phyloP scores from a whole-genome alignment of 1,140 invertebrate genomes.

The Planococcus citri region DNA sequence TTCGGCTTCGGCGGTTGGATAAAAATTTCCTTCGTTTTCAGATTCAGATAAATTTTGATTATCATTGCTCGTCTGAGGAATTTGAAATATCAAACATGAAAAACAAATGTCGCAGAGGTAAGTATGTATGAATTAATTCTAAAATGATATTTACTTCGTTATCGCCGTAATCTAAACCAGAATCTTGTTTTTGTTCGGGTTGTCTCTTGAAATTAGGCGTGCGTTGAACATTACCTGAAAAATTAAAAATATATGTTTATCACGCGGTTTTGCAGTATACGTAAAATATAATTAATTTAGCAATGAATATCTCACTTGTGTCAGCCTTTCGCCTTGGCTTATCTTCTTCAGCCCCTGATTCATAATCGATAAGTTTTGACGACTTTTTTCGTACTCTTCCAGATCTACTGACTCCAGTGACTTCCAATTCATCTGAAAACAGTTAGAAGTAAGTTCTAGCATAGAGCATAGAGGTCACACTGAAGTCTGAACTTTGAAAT shows the following conservation, averaged over 20 bases:
- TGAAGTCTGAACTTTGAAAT: no score
- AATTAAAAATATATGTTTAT: neutral
- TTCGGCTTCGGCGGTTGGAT: constrained; percentile 1
- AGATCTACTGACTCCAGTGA: constrained; percentile 71
- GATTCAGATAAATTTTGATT: constrained; percentile 4
- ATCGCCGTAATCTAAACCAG: neutral
- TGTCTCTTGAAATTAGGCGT: neutral
- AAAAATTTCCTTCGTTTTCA: neutral
- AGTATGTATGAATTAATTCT: neutral
- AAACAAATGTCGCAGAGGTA: neutral
- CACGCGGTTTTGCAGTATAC: no score
- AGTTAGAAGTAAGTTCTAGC: no score
- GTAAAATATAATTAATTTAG: neutral
- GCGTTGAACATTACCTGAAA: neutral
- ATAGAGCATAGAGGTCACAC: no score
- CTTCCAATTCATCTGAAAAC: constrained; percentile 51
- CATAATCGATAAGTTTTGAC: constrained; percentile 84
- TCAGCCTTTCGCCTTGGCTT: constrained; percentile 30
- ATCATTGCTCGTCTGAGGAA: neutral
- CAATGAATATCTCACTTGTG: neutral
- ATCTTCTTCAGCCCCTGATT: constrained; percentile 65
- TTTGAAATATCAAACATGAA: no score
- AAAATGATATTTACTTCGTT: neutral
- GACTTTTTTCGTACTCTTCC: constrained; percentile 86
- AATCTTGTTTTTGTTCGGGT: neutral